phyloP scores from a whole-genome alignment of 2,113 vertebrate species.

The Brienomyrus longianalis region DNA sequence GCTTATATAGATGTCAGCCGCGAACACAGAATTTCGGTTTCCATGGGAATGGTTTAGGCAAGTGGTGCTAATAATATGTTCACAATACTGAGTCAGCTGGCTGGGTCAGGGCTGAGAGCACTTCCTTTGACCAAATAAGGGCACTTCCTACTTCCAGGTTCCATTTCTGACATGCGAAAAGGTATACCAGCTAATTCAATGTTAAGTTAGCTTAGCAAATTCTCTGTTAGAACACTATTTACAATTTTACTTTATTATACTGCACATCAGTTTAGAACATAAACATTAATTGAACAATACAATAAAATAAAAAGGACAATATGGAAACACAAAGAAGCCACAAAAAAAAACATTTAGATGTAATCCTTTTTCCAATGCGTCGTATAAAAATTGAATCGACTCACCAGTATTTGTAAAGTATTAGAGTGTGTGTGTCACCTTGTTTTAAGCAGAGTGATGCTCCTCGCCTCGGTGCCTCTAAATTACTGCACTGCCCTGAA shows the following conservation, averaged over 20 bases:
- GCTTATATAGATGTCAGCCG: conserved; percentile 38
- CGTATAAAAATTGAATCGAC: not conserved
- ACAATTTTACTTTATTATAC: conserved; percentile 6
- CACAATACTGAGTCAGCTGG: conserved; percentile 31
- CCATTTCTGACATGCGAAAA: not conserved
- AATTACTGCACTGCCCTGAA: not conserved
- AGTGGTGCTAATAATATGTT: conserved; percentile 51
- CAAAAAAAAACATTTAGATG: not conserved
- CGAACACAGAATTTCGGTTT: conserved; percentile 58
- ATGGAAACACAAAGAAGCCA: not conserved
- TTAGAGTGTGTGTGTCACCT: not conserved
- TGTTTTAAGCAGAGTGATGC: not conserved
- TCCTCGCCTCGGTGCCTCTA: not conserved
- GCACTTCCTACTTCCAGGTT: conserved; percentile 42
- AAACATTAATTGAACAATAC: not conserved
- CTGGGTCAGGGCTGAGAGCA: not conserved
- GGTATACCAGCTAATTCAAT: not conserved
- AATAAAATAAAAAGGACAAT: not conserved
- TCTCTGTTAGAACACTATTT: not conserved
- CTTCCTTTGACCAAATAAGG: conserved; percentile 54
- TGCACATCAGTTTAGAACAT: not conserved
- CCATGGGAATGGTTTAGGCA: conserved; percentile 63
- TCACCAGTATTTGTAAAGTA: not conserved
- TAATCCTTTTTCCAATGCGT: not conserved
- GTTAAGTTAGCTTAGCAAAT: not conserved